Base-by-base conservation (phyloP, 30 jellyfish, hydroid and myxozoan genomes). In the Cassiopea xamachana region DNA sequence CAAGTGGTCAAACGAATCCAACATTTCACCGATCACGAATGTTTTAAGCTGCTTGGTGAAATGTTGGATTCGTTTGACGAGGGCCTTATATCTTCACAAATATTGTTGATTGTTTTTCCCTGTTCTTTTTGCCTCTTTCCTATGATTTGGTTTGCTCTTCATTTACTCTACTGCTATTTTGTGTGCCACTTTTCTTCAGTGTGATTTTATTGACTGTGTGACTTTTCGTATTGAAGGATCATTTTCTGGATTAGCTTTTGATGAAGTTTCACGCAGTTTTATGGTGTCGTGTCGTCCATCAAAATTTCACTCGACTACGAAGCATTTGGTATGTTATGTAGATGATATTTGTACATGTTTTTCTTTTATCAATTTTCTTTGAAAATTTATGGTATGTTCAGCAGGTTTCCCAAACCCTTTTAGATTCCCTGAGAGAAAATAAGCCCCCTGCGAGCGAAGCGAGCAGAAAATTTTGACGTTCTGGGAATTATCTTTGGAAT, bases 251-350 rank as follows among this genome's bases (percentile, higher is more conserved):
- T 18, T 69, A 43, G 90, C 86, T 48, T 79, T 87, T 8, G 84
- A 89, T 72, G 88, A 89, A 69, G 27, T 48, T 4, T 67, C 84
- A 14, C 84, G 98, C 68, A 88, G 88, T 64, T 86, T 96, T 48
- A 13, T 95, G 93, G 86, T 86, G 39, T 95, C 99, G 1, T 97
- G 87, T 68, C 92, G 99, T 43, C 99, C 99, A 19, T 81, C 98
- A 55, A 91, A 87, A 71, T 73, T 61, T 60, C 82, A 68, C 44
- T 77, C 95, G 16, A 87, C 85, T 18, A 87, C 93, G 60, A 82
- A 84, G 78, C 97, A 91, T 70, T 49, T 80, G 93, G 98, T 90
- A 91, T 47, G 93, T 84, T 45, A 14, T 58, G 12, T 58, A 7
- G 69, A n/a, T n/a, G n/a, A n/a, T n/a, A n/a, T n/a, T n/a, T n/a